Base-by-base conservation (phyloP, 2,888 invertebrate genomes). In the Hybos culiciformis region DNA sequence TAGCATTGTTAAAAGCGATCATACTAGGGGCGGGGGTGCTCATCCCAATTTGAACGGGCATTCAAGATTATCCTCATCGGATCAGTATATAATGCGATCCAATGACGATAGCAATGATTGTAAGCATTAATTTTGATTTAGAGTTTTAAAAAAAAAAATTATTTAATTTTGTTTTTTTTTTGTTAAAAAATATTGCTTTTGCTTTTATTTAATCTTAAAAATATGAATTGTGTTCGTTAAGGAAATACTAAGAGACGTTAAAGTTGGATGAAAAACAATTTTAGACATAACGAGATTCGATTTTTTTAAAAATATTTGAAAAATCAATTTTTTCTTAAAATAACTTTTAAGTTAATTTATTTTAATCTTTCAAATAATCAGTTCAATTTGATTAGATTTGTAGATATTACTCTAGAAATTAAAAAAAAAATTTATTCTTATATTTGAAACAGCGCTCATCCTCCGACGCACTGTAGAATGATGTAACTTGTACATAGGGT, bases 31-130 rank as follows among this genome's bases (percentile, higher is more conserved):
- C 18, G 34, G 66, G 66, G 67, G 66, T 65, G 66, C 67, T 66
- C 67, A 67, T 67, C 66, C 67, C 66, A 67, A 67, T 61, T 60
- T 58, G 62, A 67, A 66, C 66, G 66, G 66, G 62, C 66, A 66
- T 62, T 66, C 64, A 62, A 63, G 66, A 65, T 62, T 67, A 65
- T 66, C 66, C 55, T 66, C 66, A 66, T 66, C 67, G 67, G 67
- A 67, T 67, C 67, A 64, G 58, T 67, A 65, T 63, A 63, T 66
- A 60, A 65, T 66, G 63, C 58, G 67, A 66, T 67, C 67, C 66
- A 64, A 67, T 67, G 67, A 67, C 57, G 67, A 67, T 67, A 66
- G 57, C 60, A 63, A 63, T 65, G 66, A 67, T 67, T 66, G 67
- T 67, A 67, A 67, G 67, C 67, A 67, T 66, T 59, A 54, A 47